Base-by-base conservation (phyloP, 2,888 invertebrate species). In the Trypoxylon attenuatum region DNA sequence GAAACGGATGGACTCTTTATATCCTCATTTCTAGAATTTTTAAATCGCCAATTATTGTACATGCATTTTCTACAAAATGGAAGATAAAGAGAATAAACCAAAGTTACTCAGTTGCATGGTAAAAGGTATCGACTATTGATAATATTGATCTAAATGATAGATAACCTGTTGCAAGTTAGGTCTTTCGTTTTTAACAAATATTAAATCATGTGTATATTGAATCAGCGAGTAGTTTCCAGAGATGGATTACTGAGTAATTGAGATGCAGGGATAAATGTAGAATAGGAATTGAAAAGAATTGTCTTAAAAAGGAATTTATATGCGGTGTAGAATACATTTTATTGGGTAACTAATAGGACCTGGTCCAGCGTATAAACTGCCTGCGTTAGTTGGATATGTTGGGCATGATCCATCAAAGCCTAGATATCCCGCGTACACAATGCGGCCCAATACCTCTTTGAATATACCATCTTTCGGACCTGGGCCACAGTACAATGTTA, bases 351-450 rank as follows among this genome's bases (percentile, higher is more conserved):
- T n/a, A 23, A 49, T 18, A 92, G 92, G 92, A 46, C 93, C 93
- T 51, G 93, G 93, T 1, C 92, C 93, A 22, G 90, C 90, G 51
- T 92, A 93, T 84, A 78, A 83, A 83, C 87, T 93, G 62, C 92
- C 91, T 10, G 86, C 91, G 1, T 89, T 91, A 19, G 89, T 91
- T 29, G 93, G 93, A 1, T 91, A 88, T 83, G 83, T 87, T 8
- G 78, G 84, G 15, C 93, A 93, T 86, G 93, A 93, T 87, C 89
- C 90, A 16, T 90, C 91, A 5, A 89, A 89, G 10, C 87, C 88
- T 80, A 89, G 92, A 71, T 89, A 89, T 84, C 93, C 93, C 3
- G 90, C 91, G 83, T 93, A 88, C 84, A 90, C 91, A 46, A 90
- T 93, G 84, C 87, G 88, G 23, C 72, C 79, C 18, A 69, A 79